Conservation (phyloP, 2,113 vertebrate species). For the Pardalotus punctatus region DNA sequence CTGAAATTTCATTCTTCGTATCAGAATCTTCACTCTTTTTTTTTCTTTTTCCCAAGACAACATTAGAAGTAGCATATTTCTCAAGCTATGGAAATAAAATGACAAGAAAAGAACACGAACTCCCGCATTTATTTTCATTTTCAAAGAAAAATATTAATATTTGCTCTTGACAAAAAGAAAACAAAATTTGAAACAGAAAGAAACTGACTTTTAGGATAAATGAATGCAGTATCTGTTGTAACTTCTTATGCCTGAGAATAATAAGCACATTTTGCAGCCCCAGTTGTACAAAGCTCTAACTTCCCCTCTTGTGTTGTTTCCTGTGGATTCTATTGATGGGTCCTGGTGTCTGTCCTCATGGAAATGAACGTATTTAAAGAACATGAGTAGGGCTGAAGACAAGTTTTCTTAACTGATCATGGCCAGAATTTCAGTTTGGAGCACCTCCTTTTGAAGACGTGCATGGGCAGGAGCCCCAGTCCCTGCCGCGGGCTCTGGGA, state of each 20-base stretch:
- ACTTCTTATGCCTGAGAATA: background rate
- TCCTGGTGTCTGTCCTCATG: background rate
- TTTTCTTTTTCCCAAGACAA: background rate
- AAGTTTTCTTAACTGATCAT: background rate
- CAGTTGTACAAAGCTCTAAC: background rate
- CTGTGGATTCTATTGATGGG: background rate
- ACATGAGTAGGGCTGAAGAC: background rate
- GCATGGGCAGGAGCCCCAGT: background rate
- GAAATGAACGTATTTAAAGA: background rate
- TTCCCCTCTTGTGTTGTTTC: background rate
- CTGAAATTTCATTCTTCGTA: conserved; percentile 27
- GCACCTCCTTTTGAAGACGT: background rate
- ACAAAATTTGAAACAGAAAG: background rate
- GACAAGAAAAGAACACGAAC: conserved; percentile 23
- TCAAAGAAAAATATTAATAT: conserved; percentile 58
- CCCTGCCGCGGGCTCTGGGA: background rate
- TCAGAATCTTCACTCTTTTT: background rate
- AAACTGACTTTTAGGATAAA: background rate
- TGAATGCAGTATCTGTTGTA: background rate
- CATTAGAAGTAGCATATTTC: conserved; percentile 41
- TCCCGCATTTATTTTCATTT: conserved; percentile 32
- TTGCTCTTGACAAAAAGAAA: conserved; percentile 30
- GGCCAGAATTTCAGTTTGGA: background rate
- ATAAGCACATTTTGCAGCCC: background rate
- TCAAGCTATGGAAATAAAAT: conserved; percentile 15